A percentile compares a stretch with the other conserved stretches of the same genome.
Evolutionary conservation across 2,113 vertebrate genomes (phyloP).

Genomic region (Nymphicus hollandicus): DNA sequence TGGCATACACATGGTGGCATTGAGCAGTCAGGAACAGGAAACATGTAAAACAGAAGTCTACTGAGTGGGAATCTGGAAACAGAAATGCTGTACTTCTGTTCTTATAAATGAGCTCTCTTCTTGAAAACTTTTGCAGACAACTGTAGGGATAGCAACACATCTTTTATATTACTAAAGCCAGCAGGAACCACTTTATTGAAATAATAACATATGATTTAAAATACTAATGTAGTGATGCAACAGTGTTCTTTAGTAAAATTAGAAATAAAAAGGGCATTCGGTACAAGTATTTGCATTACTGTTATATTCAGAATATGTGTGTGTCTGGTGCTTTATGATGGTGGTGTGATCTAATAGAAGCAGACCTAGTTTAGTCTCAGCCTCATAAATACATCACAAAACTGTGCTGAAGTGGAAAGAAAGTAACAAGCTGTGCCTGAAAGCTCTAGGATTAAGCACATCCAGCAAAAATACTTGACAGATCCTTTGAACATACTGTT

Average conservation of each 20-base stretch:
- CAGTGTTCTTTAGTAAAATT: not conserved
- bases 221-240: not conserved
- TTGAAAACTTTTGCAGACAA: not conserved
- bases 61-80: not conserved
- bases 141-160: not conserved
- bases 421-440: constrained; percentile 67
- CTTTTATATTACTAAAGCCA: not conserved
- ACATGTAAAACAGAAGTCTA: not conserved
- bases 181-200: not conserved
- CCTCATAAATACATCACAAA: constrained; percentile 57
- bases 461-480: constrained; percentile 48
- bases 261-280: not conserved
- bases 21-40: not conserved
- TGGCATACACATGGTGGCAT: not conserved
- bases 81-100: not conserved
- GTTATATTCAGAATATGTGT: not conserved
- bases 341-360: not conserved
- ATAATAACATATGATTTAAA: not conserved
- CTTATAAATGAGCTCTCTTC: not conserved
- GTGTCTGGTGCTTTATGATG: not conserved
- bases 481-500: constrained; percentile 36
- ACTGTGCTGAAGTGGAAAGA: constrained; percentile 45
- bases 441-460: constrained; percentile 69
- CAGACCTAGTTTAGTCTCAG: constrained; percentile 56
- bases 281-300: not conserved